These are phyloP conservation scores for Scalopus aquaticus DNA, from an alignment of 2,113 vertebrate genomes.

Conservation along the genomic window DNA sequence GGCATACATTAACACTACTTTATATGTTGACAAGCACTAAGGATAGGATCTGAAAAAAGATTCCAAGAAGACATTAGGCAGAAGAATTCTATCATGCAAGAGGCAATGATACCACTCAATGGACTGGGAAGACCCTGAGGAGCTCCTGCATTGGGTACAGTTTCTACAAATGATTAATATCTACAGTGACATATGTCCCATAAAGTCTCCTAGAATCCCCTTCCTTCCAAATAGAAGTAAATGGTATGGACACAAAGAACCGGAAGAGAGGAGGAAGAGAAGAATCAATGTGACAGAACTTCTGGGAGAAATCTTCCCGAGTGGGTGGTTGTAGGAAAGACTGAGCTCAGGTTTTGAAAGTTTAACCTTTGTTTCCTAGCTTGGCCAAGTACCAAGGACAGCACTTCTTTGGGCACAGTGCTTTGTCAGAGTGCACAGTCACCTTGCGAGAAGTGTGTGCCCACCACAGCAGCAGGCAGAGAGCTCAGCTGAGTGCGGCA, in stretches of 20 bases:
- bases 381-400: background rate
- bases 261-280: background rate
- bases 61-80: background rate
- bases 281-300: background rate
- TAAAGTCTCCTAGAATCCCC: background rate
- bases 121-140: background rate
- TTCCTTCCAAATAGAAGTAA: background rate
- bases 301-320: background rate
- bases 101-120: background rate
- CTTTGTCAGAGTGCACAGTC: background rate
- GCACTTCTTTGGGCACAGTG: background rate
- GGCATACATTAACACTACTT: background rate
- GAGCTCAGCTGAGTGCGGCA: background rate
- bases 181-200: background rate
- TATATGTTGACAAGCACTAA: background rate
- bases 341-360: background rate
- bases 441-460: background rate
- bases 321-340: background rate
- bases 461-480: background rate
- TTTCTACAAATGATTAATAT: background rate
- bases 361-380: background rate
- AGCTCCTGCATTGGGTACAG: background rate
- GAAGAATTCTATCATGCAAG: background rate
- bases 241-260: background rate
- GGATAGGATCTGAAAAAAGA: background rate